A percentile compares a stretch with the other conserved stretches of the same genome.
Evolutionary conservation across 2,797 vertebrate species (phyloP).

Genomic region (Chelmon rostratus): DNA sequence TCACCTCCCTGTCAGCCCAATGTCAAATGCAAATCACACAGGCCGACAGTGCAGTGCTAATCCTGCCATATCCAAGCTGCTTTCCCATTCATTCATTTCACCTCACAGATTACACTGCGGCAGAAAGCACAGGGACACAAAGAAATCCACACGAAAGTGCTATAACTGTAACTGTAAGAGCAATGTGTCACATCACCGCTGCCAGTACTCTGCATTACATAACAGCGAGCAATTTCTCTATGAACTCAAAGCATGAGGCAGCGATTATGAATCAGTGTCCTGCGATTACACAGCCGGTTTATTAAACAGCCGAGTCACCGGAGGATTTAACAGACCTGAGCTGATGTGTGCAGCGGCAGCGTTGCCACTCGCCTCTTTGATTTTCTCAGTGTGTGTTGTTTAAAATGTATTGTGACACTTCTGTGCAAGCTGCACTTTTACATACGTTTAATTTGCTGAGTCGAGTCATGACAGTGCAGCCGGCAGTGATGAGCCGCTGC

Average conservation of each 20-base stretch:
- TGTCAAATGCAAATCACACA: slow-evolving; percentile 75
- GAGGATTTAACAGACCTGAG: slow-evolving; percentile 30
- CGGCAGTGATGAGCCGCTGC: slow-evolving; percentile 33
- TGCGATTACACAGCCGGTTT: slow-evolving; percentile 50
- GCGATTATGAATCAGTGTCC: slow-evolving; percentile 60
- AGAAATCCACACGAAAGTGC: slow-evolving; percentile 40
- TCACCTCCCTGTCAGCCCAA: slow-evolving; percentile 72
- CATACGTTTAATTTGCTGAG: slow-evolving; percentile 51
- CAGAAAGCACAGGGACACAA: slow-evolving; percentile 38
- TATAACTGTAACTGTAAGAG: slow-evolving; percentile 55
- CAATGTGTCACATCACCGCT: slow-evolving; percentile 47
- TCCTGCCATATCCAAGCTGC: slow-evolving; percentile 67
- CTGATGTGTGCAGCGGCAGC: slow-evolving; percentile 11
- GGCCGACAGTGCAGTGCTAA: slow-evolving; percentile 62
- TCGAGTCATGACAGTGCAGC: slow-evolving; percentile 22
- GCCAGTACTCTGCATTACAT: slow-evolving; percentile 58
- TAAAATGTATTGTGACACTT: slow-evolving; percentile 14
- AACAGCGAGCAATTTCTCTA: slow-evolving; percentile 55
- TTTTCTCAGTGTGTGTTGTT: background rate
- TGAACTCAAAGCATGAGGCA: slow-evolving; percentile 65
- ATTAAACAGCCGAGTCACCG: slow-evolving; percentile 55
- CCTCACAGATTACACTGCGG: slow-evolving; percentile 66
- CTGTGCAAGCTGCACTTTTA: slow-evolving; percentile 28
- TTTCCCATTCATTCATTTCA: slow-evolving; percentile 65
- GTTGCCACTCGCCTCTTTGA: slow-evolving; percentile 5